Conservation (phyloP, 1,140 invertebrate genomes). For the Chrysomallon squamiferum region DNA sequence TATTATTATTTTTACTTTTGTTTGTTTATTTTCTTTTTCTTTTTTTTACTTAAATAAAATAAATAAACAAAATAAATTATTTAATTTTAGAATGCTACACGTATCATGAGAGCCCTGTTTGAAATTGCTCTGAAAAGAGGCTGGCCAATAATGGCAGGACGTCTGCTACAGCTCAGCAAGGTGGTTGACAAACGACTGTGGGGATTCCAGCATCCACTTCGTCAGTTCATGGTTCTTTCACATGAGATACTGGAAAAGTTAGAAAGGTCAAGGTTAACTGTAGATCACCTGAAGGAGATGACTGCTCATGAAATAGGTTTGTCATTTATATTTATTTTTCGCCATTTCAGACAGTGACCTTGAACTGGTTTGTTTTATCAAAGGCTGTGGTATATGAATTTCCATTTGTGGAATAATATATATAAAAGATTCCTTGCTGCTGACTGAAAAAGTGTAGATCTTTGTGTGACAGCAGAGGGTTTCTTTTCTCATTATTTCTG, state of each 20-base stretch:
- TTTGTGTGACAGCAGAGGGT: too few relatives aligned
- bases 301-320: slow-evolving; percentile 83
- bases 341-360: background rate
- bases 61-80: too few relatives aligned
- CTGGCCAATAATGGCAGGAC: slow-evolving; percentile 85
- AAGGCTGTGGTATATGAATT: too few relatives aligned
- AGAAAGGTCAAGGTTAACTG: slow-evolving; percentile 75
- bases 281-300: slow-evolving; percentile 86
- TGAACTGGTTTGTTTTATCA: too few relatives aligned
- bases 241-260: slow-evolving; percentile 83
- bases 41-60: too few relatives aligned
- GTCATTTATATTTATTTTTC: slow-evolving; percentile 8
- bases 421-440: too few relatives aligned
- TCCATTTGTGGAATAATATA: too few relatives aligned
- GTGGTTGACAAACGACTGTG: slow-evolving; percentile 81
- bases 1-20: too few relatives aligned
- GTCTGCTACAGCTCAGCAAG: slow-evolving; percentile 82
- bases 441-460: too few relatives aligned
- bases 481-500: too few relatives aligned
- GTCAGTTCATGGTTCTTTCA: slow-evolving; percentile 84
- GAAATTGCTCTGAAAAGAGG: slow-evolving; percentile 90
- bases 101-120: slow-evolving; percentile 91
- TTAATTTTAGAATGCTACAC: slow-evolving; percentile 80
- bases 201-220: slow-evolving; percentile 84
- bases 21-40: too few relatives aligned